Percentiles rank a stretch among this genome's conserved stretches.
phyloP scores from a whole-genome alignment of 2,888 invertebrate species.

The Parapristionchus giblindavisi region DNA sequence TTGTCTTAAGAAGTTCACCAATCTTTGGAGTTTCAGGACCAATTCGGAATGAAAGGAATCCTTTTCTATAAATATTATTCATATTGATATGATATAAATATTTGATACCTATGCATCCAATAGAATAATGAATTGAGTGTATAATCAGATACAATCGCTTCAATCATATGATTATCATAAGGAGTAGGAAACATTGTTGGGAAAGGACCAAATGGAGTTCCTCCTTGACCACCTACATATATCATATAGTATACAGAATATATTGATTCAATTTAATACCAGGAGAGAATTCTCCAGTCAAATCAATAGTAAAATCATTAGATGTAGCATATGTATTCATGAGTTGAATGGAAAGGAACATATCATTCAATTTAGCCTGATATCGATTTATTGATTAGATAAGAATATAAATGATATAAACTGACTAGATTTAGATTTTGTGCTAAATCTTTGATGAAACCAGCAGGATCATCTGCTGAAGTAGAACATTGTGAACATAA shows the following conservation, averaged over 20 bases:
- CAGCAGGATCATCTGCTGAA: constrained; percentile 52
- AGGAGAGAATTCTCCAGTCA: constrained; percentile 63
- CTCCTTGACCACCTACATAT: constrained; percentile 36
- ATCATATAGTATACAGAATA: background rate
- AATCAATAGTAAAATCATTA: constrained; percentile 63
- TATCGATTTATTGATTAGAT: background rate
- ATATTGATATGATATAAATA: background rate
- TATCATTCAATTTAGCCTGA: constrained; percentile 59
- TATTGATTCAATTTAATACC: background rate
- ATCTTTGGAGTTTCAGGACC: constrained; percentile 68
- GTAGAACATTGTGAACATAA: constrained; percentile 49
- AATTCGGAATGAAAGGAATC: constrained; percentile 64
- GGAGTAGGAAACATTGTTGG: constrained; percentile 62
- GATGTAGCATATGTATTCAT: constrained; percentile 62
- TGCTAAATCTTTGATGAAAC: constrained; percentile 54
- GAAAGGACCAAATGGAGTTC: constrained; percentile 66
- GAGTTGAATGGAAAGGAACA: constrained; percentile 61
- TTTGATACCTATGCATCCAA: constrained; percentile 49
- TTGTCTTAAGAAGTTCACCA: constrained; percentile 66
- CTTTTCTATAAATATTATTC: constrained; percentile 51
- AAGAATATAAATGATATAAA: background rate
- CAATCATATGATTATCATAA: constrained; percentile 61
- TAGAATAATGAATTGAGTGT: constrained; percentile 66
- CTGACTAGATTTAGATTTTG: constrained; percentile 52
- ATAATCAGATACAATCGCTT: constrained; percentile 63